A percentile compares a stretch with the other conserved stretches of the same genome.
phyloP scores from a whole-genome alignment of 2,888 invertebrate genomes.

The Dasypolia templi region DNA sequence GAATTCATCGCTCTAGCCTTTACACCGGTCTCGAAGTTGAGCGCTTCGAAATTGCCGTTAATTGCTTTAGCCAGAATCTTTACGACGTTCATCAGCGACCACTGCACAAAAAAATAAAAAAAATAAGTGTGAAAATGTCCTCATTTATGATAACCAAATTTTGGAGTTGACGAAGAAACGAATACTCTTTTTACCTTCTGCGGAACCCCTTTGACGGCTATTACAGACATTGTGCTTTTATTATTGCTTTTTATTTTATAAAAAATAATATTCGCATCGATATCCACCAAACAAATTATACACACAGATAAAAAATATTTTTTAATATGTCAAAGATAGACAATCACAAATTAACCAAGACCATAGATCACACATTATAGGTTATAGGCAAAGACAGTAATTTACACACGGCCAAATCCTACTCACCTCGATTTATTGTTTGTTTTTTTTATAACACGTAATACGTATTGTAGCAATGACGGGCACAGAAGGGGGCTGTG shows the following conservation, averaged over 20 bases:
- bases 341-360: no score
- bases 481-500: neutral
- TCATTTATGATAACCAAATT: neutral
- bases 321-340: neutral
- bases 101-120: conserved; percentile 69
- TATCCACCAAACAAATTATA: conserved; percentile 18
- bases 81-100: conserved; percentile 56
- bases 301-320: neutral
- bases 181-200: conserved; percentile 46
- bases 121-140: neutral
- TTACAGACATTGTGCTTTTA: conserved; percentile 68
- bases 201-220: conserved; percentile 67
- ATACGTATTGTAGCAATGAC: neutral
- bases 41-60: conserved; percentile 72
- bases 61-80: conserved; percentile 67
- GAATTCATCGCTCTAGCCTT: neutral
- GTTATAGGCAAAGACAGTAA: neutral
- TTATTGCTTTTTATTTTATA: neutral
- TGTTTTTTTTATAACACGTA: neutral
- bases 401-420: neutral
- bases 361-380: neutral
- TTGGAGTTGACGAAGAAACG: neutral
- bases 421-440: neutral
- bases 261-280: neutral
- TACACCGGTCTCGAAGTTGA: conserved; percentile 66